A percentile compares a stretch with the other conserved stretches of the same genome.
These are phyloP conservation scores for Numenius phaeopus DNA, from an alignment of 2,797 vertebrate species.

Conservation along the genomic window DNA sequence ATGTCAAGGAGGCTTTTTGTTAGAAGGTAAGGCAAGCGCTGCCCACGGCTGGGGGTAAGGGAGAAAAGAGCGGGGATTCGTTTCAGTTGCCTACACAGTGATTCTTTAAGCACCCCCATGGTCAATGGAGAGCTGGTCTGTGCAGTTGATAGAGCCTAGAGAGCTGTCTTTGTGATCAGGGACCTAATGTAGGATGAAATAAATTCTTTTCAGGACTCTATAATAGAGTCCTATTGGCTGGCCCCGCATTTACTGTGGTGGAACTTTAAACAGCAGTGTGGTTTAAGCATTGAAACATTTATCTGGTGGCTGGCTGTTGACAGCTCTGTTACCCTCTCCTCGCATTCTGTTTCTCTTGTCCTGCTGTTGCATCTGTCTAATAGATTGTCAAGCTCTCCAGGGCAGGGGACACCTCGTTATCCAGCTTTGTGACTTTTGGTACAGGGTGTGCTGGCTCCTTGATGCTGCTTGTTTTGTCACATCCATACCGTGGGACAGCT, in stretches of 20 bases:
- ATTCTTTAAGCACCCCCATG: accelerated
- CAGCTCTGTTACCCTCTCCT: not conserved
- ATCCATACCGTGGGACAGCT: accelerated
- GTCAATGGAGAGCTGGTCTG: not conserved
- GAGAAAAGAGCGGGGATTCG: not conserved
- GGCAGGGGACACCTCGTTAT: not conserved
- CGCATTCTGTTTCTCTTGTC: not conserved
- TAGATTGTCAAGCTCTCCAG: not conserved
- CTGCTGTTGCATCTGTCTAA: not conserved
- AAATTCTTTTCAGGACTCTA: accelerated
- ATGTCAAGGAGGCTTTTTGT: not conserved
- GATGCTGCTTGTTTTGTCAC: not conserved
- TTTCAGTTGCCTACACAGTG: accelerated
- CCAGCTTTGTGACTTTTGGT: not conserved
- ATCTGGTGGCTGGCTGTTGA: accelerated
- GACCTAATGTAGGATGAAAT: not conserved
- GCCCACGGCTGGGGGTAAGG: accelerated
- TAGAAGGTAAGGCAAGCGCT: not conserved
- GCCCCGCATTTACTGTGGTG: not conserved
- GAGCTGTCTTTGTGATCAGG: not conserved
- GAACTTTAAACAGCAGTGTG: accelerated
- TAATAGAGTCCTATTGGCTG: not conserved
- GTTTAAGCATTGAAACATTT: not conserved
- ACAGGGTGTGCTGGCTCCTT: not conserved
- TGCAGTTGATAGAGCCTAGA: not conserved